Conservation (phyloP, 2,888 invertebrate species). For the Napeogenes sylphis region DNA sequence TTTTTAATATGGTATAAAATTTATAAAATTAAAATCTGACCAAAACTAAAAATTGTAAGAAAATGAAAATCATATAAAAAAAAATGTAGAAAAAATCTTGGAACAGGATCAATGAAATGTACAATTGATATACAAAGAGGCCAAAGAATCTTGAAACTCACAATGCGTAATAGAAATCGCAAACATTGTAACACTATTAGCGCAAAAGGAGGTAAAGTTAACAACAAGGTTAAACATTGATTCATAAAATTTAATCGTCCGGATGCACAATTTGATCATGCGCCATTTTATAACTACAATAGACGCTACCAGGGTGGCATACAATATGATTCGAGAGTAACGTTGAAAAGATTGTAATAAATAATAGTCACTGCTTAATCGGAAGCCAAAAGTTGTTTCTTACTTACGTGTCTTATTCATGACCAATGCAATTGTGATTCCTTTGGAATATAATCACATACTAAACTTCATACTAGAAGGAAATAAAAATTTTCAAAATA, state of each 20-base stretch:
- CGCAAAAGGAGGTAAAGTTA: constrained; percentile 74
- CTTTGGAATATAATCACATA: constrained; percentile 62
- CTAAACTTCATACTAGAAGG: constrained; percentile 61
- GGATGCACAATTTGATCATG: constrained; percentile 70
- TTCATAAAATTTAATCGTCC: constrained; percentile 67
- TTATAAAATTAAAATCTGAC: no score
- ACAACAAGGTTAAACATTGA: constrained; percentile 75
- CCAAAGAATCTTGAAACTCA: constrained; percentile 55
- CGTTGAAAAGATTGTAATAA: constrained; percentile 30
- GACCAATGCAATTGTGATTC: constrained; percentile 54
- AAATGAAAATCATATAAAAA: background rate
- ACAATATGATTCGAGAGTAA: constrained; percentile 39
- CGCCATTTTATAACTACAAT: constrained; percentile 62
- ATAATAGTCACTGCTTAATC: constrained; percentile 33
- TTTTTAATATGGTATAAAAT: constrained; percentile 4
- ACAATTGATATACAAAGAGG: constrained; percentile 58
- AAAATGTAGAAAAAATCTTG: constrained; percentile 20
- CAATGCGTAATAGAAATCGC: constrained; percentile 76
- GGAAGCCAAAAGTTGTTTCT: constrained; percentile 34
- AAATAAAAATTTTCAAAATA: constrained; percentile 73
- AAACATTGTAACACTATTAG: constrained; percentile 76
- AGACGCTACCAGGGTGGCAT: constrained; percentile 64
- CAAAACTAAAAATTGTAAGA: no score
- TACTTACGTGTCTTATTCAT: constrained; percentile 75
- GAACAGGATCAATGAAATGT: constrained; percentile 62